These are phyloP conservation scores for Apodemia hepburni DNA, from an alignment of 2,888 invertebrate genomes.

Conservation along the genomic window DNA sequence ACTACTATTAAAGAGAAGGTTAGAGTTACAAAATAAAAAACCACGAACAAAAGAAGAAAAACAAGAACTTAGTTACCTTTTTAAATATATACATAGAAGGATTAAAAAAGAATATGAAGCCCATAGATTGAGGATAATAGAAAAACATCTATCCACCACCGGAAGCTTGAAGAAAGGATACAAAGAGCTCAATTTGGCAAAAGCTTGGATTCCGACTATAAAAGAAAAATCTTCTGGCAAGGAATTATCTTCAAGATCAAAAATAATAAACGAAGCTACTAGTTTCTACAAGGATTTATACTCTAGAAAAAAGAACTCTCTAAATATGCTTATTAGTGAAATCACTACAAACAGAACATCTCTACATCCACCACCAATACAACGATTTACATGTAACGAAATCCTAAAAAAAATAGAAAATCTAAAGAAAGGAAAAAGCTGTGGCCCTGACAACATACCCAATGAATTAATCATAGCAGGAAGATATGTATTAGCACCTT, in stretches of 20 bases:
- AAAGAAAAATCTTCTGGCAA: not conserved
- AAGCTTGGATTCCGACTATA: not conserved
- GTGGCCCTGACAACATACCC: too few species aligned
- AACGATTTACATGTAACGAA: too few species aligned
- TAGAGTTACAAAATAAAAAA: not conserved
- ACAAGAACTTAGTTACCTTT: not conserved
- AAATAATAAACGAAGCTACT: not conserved
- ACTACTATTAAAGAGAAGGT: not conserved
- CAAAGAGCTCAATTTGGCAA: not conserved
- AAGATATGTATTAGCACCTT: too few species aligned
- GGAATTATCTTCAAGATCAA: not conserved
- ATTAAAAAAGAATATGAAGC: not conserved
- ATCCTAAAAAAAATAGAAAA: too few species aligned
- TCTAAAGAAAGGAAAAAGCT: too few species aligned
- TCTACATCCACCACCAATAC: too few species aligned
- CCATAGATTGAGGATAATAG: not conserved
- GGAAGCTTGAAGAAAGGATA: not conserved
- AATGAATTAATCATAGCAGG: too few species aligned
- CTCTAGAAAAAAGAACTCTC: not conserved
- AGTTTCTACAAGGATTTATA: not conserved
- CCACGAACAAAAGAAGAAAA: not conserved
- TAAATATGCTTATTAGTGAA: too few species aligned
- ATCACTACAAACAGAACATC: too few species aligned
- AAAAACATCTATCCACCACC: not conserved
- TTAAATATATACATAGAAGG: not conserved